phyloP scores from a whole-genome alignment of 2,797 vertebrate genomes.

The Diplodus puntazzo region DNA sequence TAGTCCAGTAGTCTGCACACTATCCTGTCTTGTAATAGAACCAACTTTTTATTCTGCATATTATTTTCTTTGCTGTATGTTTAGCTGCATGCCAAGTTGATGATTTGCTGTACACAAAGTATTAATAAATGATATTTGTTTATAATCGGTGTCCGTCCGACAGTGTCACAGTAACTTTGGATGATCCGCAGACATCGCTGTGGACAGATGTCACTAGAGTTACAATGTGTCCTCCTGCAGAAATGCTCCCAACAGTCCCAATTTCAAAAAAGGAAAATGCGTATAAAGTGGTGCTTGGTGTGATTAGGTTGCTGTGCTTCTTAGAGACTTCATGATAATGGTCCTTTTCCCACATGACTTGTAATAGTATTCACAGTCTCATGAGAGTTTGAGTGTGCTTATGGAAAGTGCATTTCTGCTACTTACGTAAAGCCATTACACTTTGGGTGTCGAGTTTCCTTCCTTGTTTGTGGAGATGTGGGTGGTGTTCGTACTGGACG shows the following conservation, averaged over 20 bases:
- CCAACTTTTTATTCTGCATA: neutral
- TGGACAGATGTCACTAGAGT: neutral
- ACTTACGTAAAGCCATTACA: slow-evolving; percentile 4
- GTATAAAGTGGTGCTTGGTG: neutral
- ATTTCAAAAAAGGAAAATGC: neutral
- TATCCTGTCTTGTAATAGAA: neutral
- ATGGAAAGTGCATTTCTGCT: slow-evolving; percentile 14
- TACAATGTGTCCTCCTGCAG: neutral
- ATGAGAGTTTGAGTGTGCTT: slow-evolving; percentile 2
- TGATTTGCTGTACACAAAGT: neutral
- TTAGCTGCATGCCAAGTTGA: neutral
- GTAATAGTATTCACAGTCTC: neutral
- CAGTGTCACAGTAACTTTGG: neutral
- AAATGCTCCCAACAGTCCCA: neutral
- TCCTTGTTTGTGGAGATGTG: slow-evolving; percentile 21
- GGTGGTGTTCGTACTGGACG: slow-evolving; percentile 30
- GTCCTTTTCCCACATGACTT: neutral
- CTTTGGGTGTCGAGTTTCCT: slow-evolving; percentile 37
- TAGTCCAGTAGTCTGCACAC: neutral
- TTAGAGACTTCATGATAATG: slow-evolving; percentile 8
- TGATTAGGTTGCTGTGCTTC: neutral
- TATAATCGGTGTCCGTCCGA: neutral
- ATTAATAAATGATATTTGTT: neutral
- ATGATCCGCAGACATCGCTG: neutral
- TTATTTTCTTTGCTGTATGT: neutral